phyloP scores from a whole-genome alignment of 64 coral and sea anemone species.

The Actinia equina region DNA sequence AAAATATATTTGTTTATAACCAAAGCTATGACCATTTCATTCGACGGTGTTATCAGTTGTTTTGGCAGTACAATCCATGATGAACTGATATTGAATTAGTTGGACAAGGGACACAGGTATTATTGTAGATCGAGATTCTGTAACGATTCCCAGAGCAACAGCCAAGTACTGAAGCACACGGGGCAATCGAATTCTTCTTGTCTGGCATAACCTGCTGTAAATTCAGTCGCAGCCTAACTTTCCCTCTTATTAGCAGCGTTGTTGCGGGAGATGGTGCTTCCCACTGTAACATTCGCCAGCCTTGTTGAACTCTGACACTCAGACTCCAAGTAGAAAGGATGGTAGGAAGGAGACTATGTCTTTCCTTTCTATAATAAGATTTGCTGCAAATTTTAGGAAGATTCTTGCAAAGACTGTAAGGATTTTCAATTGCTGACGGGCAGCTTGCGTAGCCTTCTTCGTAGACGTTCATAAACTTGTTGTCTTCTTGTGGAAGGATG shows the following conservation, averaged over 20 bases:
- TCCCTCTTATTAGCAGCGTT: conserved; percentile 18
- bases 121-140: conserved; percentile 6
- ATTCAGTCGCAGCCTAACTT: conserved; percentile 23
- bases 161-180: neutral
- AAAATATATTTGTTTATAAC: no score
- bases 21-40: no score
- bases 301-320: neutral
- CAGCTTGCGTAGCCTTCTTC: conserved; percentile 31
- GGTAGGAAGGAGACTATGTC: conserved; percentile 28
- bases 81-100: neutral
- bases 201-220: neutral
- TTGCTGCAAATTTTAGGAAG: conserved; percentile 38
- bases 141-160: conserved; percentile 41
- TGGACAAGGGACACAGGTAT: conserved; percentile 3
- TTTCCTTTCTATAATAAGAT: neutral
- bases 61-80: neutral
- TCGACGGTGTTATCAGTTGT: neutral
- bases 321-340: conserved; percentile 51
- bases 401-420: conserved; percentile 35
- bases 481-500: conserved; percentile 25
- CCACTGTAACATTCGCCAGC: neutral
- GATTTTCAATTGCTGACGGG: conserved; percentile 9
- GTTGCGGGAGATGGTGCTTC: conserved; percentile 43
- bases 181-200: conserved; percentile 1
- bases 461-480: conserved; percentile 31